A percentile compares a stretch with the other conserved stretches of the same genome.
Conservation (phyloP, 2,888 invertebrate genomes). For the Lacanobia oleracea region DNA sequence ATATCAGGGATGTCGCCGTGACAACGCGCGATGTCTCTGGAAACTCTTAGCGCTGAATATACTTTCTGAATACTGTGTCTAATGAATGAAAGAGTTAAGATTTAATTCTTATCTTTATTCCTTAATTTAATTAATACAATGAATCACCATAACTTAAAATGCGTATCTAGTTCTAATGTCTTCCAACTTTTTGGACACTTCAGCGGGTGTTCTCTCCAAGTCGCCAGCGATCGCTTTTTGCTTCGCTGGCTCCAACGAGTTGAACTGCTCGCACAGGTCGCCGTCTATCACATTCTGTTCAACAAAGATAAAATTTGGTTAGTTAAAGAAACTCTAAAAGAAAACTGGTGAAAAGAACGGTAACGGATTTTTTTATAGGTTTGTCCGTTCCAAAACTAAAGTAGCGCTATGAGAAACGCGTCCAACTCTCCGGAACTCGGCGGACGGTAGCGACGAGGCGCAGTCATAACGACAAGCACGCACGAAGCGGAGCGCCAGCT, state of each 20-base stretch:
- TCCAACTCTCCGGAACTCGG: slow-evolving; percentile 87
- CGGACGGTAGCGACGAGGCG: slow-evolving; percentile 70
- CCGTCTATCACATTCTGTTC: slow-evolving; percentile 99
- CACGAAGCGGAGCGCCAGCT: slow-evolving; percentile 67
- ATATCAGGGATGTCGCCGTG: neutral
- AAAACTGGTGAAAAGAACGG: neutral
- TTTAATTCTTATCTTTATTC: slow-evolving; percentile 59
- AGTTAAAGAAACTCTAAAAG: neutral
- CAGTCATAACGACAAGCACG: slow-evolving; percentile 80
- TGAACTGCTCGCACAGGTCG: slow-evolving; percentile 99
- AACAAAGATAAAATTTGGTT: slow-evolving; percentile 64
- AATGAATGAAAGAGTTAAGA: slow-evolving; percentile 29
- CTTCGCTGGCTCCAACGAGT: slow-evolving; percentile 97
- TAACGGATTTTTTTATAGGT: neutral
- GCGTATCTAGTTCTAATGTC: slow-evolving; percentile 99
- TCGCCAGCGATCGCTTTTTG: slow-evolving; percentile 99
- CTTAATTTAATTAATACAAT: slow-evolving; percentile 65
- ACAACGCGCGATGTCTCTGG: neutral
- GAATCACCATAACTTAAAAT: slow-evolving; percentile 92
- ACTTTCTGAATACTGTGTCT: neutral
- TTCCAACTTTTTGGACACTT: slow-evolving; percentile 99
- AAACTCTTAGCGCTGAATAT: neutral
- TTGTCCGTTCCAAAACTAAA: slow-evolving; percentile 88
- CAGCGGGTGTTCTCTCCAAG: slow-evolving; percentile 98
- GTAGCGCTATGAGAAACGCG: slow-evolving; percentile 70